A percentile compares a stretch with the other conserved stretches of the same genome.
These are phyloP conservation scores for Phainopepla nitens DNA, from an alignment of 2,113 vertebrate species.

Conservation along the genomic window DNA sequence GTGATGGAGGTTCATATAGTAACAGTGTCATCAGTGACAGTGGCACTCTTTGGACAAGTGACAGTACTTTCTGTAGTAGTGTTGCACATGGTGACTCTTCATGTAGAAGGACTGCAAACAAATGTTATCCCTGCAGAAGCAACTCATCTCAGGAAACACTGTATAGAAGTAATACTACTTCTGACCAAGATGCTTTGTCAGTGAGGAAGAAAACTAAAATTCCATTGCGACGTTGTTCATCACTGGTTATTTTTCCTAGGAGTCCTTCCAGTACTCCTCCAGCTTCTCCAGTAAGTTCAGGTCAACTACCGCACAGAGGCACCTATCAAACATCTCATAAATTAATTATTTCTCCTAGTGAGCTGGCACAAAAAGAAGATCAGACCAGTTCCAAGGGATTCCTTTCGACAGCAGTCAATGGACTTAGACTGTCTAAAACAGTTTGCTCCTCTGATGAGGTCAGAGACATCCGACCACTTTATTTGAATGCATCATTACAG, in stretches of 20 bases:
- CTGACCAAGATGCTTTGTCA: slow-evolving; percentile 75
- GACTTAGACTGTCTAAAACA: slow-evolving; percentile 79
- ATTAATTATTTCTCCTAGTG: slow-evolving; percentile 71
- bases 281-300: slow-evolving; percentile 78
- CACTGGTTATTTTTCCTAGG: slow-evolving; percentile 90
- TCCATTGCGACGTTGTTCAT: slow-evolving; percentile 89
- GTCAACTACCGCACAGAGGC: slow-evolving; percentile 65
- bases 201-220: slow-evolving; percentile 71
- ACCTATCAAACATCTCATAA: slow-evolving; percentile 79
- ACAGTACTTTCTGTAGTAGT: slow-evolving; percentile 14
- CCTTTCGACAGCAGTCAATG: slow-evolving; percentile 78
- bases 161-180: slow-evolving; percentile 73
- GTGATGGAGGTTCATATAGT: slow-evolving; percentile 80
- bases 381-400: slow-evolving; percentile 71
- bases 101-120: not conserved
- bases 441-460: slow-evolving; percentile 61
- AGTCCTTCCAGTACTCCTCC: slow-evolving; percentile 89
- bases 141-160: slow-evolving; percentile 73
- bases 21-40: slow-evolving; percentile 76
- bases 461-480: slow-evolving; percentile 78
- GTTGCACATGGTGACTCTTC: slow-evolving; percentile 5
- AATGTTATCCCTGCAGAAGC: slow-evolving; percentile 60
- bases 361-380: slow-evolving; percentile 68
- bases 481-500: slow-evolving; percentile 69
- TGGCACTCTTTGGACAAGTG: slow-evolving; percentile 32